Percentiles rank a stretch among this genome's conserved stretches.
Evolutionary conservation across 2,888 invertebrate species (phyloP).

Genomic region (Zhengitettix transpicula): DNA sequence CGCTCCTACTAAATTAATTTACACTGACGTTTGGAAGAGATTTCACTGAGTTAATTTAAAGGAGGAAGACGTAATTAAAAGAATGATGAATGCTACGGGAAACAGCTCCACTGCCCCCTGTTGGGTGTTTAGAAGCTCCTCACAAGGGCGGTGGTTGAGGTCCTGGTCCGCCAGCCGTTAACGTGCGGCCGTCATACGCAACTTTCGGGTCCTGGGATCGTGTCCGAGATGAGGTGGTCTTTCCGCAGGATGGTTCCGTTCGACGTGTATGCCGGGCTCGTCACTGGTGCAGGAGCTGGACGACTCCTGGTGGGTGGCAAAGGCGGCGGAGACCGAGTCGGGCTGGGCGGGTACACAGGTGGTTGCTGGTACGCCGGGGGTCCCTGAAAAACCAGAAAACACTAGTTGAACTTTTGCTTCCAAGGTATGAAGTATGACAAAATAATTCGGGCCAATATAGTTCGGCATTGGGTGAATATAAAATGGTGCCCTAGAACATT

Average conservation of each 20-base stretch:
- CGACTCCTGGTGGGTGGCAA: neutral
- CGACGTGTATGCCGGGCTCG: slow-evolving; percentile 17
- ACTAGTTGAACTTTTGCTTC: too few species aligned
- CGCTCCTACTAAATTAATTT: too few species aligned
- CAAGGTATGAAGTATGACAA: too few species aligned
- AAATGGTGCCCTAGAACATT: too few species aligned
- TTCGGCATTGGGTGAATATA: too few species aligned
- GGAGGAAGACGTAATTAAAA: too few species aligned
- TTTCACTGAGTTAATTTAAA: too few species aligned
- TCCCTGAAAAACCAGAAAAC: too few species aligned
- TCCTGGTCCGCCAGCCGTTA: neutral
- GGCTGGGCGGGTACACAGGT: neutral
- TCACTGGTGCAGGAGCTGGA: neutral
- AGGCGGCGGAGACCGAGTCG: neutral
- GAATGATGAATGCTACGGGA: too few species aligned
- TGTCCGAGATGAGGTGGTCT: slow-evolving; percentile 67
- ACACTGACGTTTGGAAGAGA: too few species aligned
- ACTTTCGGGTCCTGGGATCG: slow-evolving; percentile 75
- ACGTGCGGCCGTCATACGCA: slow-evolving; percentile 46
- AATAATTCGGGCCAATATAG: too few species aligned
- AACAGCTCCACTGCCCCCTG: too few species aligned
- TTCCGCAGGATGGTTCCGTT: slow-evolving; percentile 25
- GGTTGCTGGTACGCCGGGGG: neutral
- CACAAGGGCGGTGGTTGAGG: neutral
- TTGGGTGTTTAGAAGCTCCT: neutral